Evolutionary conservation across 2,888 invertebrate genomes (phyloP), one percentile per base, ranked within the genome.

Genomic region (Linnaemya tessellans): DNA sequence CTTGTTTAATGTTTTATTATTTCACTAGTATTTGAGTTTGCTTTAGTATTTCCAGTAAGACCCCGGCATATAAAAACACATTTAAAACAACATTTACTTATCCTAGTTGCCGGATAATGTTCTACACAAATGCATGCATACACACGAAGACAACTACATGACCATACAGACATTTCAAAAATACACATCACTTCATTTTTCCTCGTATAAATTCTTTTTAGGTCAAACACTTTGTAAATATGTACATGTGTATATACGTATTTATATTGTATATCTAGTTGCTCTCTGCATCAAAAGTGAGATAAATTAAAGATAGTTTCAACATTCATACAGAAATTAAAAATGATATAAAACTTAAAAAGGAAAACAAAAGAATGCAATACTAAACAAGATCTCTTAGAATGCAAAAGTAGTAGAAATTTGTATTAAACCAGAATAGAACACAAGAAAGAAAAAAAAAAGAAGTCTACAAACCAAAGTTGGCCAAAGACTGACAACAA

Each of bases 281-380:
- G 41, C n/a, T 65, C 49, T 60, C 43, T 60, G 20, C 51, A 65
- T 83, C 73, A 75, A 74, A 70, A 84, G 78, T 84, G 88, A 88
- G 87, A 86, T 77, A 86, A 82, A 87, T 77, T 83, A 88, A 88
- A 88, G 86, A 82, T 87, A 70, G 54, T 87, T 87, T 43, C 62
- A 54, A 73, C 65, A 67, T 65, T 22, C 25, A 58, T 25, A 73
- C n/a, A 74, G 58, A 75, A 71, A 58, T 64, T 70, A 67, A 67
- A 65, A 74, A 22, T 70, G 1, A 73, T 58, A 56, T 51, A 73
- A 68, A 79, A 49, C 58, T 18, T 43, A 35, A 35, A 35, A 65
- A 67, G 15, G 10, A 30, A 68, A 56, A 51, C 25, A 49, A 20
- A 60, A 71, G 49, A 65, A 70, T 56, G n/a, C 20, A 79, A 65